Percentiles rank a stretch among this genome's conserved stretches.
Conservation (phyloP, 92 coral and sea anemone genomes). For the Phenganax marumi region DNA sequence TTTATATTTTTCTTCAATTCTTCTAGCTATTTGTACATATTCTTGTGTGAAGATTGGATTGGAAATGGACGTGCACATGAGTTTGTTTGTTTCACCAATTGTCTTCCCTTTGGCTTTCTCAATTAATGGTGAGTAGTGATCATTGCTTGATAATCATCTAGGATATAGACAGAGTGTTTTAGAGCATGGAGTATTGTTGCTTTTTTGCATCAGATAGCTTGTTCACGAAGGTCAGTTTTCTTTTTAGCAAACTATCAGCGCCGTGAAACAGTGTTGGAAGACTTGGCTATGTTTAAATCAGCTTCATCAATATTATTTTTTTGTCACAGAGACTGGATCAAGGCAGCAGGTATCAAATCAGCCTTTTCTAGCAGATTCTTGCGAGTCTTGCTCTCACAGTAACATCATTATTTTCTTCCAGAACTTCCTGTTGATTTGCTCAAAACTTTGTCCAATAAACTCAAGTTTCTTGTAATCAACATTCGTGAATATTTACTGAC, state of each 20-base stretch:
- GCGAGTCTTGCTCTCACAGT: background rate
- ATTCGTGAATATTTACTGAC: constrained; percentile 85
- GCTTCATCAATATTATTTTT: constrained; percentile 81
- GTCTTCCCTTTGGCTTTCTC: constrained; percentile 95
- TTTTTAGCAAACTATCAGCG: constrained; percentile 89
- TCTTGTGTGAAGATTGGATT: constrained; percentile 58
- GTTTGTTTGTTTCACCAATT: constrained; percentile 91
- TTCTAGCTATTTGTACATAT: constrained; percentile 17
- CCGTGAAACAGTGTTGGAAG: constrained; percentile 93
- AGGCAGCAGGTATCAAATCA: constrained; percentile 65
- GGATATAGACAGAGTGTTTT: background rate
- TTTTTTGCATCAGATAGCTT: background rate
- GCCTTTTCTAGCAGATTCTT: too few species aligned
- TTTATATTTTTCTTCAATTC: background rate
- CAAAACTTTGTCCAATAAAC: constrained; percentile 73
- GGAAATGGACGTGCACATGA: constrained; percentile 83
- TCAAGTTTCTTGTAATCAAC: constrained; percentile 79
- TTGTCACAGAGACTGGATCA: constrained; percentile 94
- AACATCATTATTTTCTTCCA: constrained; percentile 23
- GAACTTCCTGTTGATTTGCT: constrained; percentile 72
- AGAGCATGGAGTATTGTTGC: background rate
- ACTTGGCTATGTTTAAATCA: constrained; percentile 89
- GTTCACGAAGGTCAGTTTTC: background rate
- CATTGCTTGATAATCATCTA: background rate
- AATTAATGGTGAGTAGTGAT: constrained; percentile 75